Base-by-base conservation (phyloP, 64 coral and sea anemone genomes). In the Trachythela sp. region DNA sequence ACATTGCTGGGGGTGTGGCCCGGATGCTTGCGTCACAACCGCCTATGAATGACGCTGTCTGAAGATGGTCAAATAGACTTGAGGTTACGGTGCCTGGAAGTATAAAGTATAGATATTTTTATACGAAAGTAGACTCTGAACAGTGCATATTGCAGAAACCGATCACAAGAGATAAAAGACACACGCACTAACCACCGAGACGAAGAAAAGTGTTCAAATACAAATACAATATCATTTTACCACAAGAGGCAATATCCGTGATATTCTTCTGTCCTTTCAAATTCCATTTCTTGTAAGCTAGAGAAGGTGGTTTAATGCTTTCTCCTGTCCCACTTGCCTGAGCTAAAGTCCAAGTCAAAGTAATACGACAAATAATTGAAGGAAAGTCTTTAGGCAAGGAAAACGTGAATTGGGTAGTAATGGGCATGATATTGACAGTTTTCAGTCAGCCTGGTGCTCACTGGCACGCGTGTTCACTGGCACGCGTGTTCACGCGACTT, bases 271-370 rank as follows among this genome's bases (percentile, higher is more conserved):
- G 95, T 51, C 91, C 93, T 76, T 98, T 86, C 88, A 98, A 94
- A 85, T 90, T 84, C 95, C 95, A 98, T 87, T 98, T 98, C 54
- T 98, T 98, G 37, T 98, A 98, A 15, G 95, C 95, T 20, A 98
- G 30, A 10, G 95, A 92, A 84, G 95, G 95, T 15, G 95, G 95
- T 6, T 90, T 54, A 48, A 92, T 89, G 54, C 86, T 75, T 11
- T 94, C 95, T 22, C 88, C 84, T 14, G 80, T 85, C 5, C 93
- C 93, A 95, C 95, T 99, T 14, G 95, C 95, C 56, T 99, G 95
- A 49, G 95, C 95, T 99, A 60, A 11, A 24, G 30, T 43, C 17
- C 1, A 84, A 51, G 37, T 36, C 11, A 37, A 7, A 20, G 22
- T 26, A 35, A 83, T 10, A 45, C 6, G 39, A 33, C 8, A 59